A percentile compares a stretch with the other conserved stretches of the same genome.
Evolutionary conservation across 2,888 invertebrate species (phyloP).

Genomic region (Netelia melanura): DNA sequence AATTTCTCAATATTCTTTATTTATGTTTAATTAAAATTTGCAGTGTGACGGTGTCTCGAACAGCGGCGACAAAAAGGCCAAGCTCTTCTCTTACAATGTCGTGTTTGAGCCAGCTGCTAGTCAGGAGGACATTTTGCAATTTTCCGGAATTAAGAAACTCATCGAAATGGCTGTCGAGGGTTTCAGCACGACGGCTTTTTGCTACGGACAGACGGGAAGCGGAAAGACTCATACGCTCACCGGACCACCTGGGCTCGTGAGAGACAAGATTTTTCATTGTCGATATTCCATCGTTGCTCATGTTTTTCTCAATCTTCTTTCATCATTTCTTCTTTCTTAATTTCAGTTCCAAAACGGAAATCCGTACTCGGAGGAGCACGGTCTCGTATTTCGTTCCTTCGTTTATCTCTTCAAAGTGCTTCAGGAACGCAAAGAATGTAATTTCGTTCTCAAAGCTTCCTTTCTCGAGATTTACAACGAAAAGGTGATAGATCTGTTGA

Average conservation of each 20-base stretch:
- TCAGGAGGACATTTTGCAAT: slow-evolving; percentile 93
- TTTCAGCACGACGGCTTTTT: slow-evolving; percentile 97
- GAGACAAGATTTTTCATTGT: slow-evolving; percentile 70
- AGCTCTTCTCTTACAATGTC: slow-evolving; percentile 97
- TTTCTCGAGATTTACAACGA: slow-evolving; percentile 99
- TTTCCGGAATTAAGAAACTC: slow-evolving; percentile 95
- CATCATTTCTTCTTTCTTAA: slow-evolving; percentile 18
- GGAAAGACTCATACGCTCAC: slow-evolving; percentile 98
- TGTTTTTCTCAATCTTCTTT: neutral
- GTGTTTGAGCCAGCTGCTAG: slow-evolving; percentile 97
- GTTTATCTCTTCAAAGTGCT: slow-evolving; percentile 94
- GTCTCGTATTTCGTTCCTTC: slow-evolving; percentile 95
- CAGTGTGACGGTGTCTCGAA: slow-evolving; percentile 77
- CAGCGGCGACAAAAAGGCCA: slow-evolving; percentile 89
- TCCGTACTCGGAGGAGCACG: slow-evolving; percentile 91
- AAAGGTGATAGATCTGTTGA: slow-evolving; percentile 97
- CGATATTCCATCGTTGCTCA: neutral
- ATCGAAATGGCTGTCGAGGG: slow-evolving; percentile 98
- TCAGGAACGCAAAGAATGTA: slow-evolving; percentile 90
- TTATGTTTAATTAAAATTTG: slow-evolving; percentile 23
- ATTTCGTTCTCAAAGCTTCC: slow-evolving; percentile 95
- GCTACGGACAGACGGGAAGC: slow-evolving; percentile 98
- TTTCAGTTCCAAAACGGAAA: slow-evolving; percentile 88
- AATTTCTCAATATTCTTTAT: slow-evolving; percentile 33
- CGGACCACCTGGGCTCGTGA: slow-evolving; percentile 94